Base-by-base conservation (phyloP, 2,888 invertebrate genomes). In the Vanessa cardui region DNA sequence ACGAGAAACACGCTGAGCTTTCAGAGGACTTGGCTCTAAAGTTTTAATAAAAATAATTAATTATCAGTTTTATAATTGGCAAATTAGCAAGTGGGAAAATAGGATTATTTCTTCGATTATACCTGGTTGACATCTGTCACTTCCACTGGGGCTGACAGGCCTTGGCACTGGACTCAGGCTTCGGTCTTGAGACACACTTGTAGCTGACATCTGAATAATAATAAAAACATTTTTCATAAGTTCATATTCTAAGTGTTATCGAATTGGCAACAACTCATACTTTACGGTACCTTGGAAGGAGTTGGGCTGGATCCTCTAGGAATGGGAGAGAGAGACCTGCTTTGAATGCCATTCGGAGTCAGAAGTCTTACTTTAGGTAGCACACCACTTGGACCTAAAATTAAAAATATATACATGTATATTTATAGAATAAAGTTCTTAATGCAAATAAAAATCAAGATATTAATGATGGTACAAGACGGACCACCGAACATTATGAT, bases 21-120 rank as follows among this genome's bases (percentile, higher is more conserved):
- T 88, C 69, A 92, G 73, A 4, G 91, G 90, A 75, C 86, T 88
- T 26, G 90, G 90, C 64, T 91, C 92, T 90, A 63, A 6, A 75
- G 68, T 62, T 54, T 7, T 46, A 21, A 50, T 20, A 50, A 21
- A 50, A 26, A 26, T 15, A 0, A 47, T 18, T 6, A 20, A 31
- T 20, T 18, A 18, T 18, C 1, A 47, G 18, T 47, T 47, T 47
- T 47, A 47, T 7, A 18, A 33, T 33, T 33, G 6, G 7, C 33
- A 8, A 26, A 26, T 26, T 26, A 26, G 26, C 5, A 5, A 26
- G 0, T 26, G 26, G 2, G 26, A 26, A 26, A 26, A 26, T 26
- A 26, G 4, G 26, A 26, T 26, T 26, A n/a, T 26, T 26, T 52
- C 20, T 6, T 16, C 2, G n/a, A 15, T 47, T 16, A 6, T 44